Conservation (phyloP, 2,113 vertebrate species). For the Notarius quadriscutis region DNA sequence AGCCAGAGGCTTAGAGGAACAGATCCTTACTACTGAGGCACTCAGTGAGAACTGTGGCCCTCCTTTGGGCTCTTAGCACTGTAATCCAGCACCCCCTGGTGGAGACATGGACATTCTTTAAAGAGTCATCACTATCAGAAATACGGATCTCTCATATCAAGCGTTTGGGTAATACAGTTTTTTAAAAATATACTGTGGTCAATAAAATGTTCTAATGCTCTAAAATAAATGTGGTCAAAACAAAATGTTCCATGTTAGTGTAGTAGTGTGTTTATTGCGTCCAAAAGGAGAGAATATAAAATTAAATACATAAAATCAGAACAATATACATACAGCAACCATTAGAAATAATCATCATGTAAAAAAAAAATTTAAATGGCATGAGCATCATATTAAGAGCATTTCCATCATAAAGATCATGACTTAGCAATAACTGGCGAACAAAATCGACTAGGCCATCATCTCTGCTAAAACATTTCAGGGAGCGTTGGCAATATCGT, state of each 20-base stretch:
- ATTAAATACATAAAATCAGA: too few relatives aligned
- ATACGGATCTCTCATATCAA: background rate
- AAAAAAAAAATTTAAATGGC: too few relatives aligned
- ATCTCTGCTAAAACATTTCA: too few relatives aligned
- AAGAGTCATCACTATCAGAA: background rate
- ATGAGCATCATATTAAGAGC: too few relatives aligned
- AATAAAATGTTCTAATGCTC: background rate
- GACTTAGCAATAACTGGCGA: too few relatives aligned
- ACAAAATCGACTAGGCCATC: too few relatives aligned
- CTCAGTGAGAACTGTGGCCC: slow-evolving; percentile 72
- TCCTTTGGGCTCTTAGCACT: slow-evolving; percentile 60
- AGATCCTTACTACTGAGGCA: slow-evolving; percentile 80
- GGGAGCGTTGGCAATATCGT: too few relatives aligned
- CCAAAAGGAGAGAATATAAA: too few relatives aligned
- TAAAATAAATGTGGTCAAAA: background rate
- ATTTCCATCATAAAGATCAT: too few relatives aligned
- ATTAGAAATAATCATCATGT: too few relatives aligned
- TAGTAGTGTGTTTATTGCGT: too few relatives aligned
- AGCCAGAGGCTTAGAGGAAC: slow-evolving; percentile 80
- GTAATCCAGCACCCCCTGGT: slow-evolving; percentile 77
- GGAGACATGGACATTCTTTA: slow-evolving; percentile 44
- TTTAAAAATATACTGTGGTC: background rate
- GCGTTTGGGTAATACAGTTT: background rate
- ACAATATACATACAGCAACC: too few relatives aligned
- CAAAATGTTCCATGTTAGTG: background rate